These are phyloP conservation scores for Drosophila koepferae DNA, from an alignment of 2,888 invertebrate genomes.

Conservation along the genomic window DNA sequence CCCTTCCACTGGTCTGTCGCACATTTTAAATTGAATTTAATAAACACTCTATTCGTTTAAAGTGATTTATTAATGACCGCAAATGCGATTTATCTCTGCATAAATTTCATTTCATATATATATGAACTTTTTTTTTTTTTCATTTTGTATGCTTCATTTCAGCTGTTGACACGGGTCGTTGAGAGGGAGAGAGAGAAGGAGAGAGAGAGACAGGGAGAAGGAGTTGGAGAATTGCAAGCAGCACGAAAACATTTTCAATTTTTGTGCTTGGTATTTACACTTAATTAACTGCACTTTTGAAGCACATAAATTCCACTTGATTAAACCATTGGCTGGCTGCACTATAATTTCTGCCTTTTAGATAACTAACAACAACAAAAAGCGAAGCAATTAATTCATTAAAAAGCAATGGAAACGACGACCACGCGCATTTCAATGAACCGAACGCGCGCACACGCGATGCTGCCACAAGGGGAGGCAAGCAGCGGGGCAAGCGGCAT, in stretches of 20 bases:
- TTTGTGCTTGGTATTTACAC: slow-evolving; percentile 68
- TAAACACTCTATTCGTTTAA: slow-evolving; percentile 38
- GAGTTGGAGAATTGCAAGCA: background rate
- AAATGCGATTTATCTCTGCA: slow-evolving; percentile 61
- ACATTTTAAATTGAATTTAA: slow-evolving; percentile 51
- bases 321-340: slow-evolving; percentile 79
- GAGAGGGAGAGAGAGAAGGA: background rate
- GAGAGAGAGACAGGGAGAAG: too few species aligned
- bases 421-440: slow-evolving; percentile 68
- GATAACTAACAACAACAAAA: slow-evolving; percentile 44
- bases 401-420: slow-evolving; percentile 64
- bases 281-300: slow-evolving; percentile 74
- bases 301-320: slow-evolving; percentile 82
- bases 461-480: slow-evolving; percentile 5
- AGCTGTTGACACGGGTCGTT: slow-evolving; percentile 37
- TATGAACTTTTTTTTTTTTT: slow-evolving; percentile 34
- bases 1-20: slow-evolving; percentile 25
- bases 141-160: slow-evolving; percentile 20
- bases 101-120: slow-evolving; percentile 56
- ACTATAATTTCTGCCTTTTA: slow-evolving; percentile 54
- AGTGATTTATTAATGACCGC: slow-evolving; percentile 66
- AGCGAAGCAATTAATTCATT: slow-evolving; percentile 76
- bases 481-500: slow-evolving; percentile 1
- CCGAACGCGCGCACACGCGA: slow-evolving; percentile 44
- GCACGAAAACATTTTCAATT: slow-evolving; percentile 35